Conservation (phyloP, 2,797 vertebrate species). For the Toxotes lorentzi region DNA sequence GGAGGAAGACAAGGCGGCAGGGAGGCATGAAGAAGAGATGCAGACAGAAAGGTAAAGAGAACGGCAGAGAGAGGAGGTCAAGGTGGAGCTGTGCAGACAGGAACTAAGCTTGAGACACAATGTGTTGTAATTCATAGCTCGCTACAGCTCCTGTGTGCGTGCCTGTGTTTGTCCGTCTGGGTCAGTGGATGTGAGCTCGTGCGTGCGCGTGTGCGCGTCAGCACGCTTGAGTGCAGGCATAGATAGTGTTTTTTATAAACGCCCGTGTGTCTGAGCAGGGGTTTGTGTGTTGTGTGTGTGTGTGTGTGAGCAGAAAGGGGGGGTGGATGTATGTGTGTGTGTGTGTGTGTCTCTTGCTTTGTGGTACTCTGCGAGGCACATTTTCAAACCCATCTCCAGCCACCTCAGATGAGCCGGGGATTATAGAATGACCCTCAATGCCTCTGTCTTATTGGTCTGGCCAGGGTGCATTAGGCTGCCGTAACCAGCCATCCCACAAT, state of each 20-base stretch:
- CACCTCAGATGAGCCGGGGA: conserved; percentile 97
- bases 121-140: conserved; percentile 98
- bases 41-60: conserved; percentile 72
- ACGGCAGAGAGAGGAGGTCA: conserved; percentile 74
- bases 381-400: conserved; percentile 95
- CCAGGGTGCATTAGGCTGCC: conserved; percentile 94
- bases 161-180: conserved; percentile 79
- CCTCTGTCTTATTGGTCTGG: conserved; percentile 98
- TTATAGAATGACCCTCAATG: conserved; percentile 98
- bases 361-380: conserved; percentile 92
- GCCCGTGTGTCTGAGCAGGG: conserved; percentile 62
- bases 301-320: conserved; percentile 49
- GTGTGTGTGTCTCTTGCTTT: conserved; percentile 86
- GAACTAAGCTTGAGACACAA: conserved; percentile 85
- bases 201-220: conserved; percentile 35
- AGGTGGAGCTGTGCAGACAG: conserved; percentile 82
- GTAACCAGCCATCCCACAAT: conserved; percentile 89
- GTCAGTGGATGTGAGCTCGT: conserved; percentile 67
- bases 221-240: conserved; percentile 70
- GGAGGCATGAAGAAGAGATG: conserved; percentile 72
- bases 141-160: conserved; percentile 81
- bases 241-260: conserved; percentile 60
- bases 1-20: conserved; percentile 62
- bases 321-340: conserved; percentile 56
- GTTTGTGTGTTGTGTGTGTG: conserved; percentile 46